Conservation (phyloP, 2,113 vertebrate species). For the Embiotoca jacksoni region DNA sequence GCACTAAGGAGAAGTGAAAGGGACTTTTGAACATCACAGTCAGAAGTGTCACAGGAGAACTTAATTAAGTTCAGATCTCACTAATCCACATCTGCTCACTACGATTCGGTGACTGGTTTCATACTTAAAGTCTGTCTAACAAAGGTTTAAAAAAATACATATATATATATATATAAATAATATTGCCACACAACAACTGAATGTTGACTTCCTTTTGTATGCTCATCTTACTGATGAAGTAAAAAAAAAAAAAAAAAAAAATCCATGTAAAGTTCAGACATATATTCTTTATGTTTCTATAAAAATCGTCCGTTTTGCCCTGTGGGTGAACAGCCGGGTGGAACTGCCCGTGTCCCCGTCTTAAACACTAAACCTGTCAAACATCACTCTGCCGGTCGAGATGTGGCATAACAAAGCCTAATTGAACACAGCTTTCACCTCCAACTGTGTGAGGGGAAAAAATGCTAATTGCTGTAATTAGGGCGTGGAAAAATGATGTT, state of each 20-base stretch:
- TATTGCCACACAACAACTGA: no score
- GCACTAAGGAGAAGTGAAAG: conserved; percentile 43
- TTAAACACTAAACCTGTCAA: conserved; percentile 1
- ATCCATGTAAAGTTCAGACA: background rate
- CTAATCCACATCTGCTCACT: background rate
- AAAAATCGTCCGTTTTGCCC: no score
- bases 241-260: background rate
- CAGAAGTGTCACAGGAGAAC: background rate
- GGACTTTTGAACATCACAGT: background rate
- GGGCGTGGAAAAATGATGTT: background rate
- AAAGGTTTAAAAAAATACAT: no score
- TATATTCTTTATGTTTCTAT: background rate
- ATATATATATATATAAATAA: no score
- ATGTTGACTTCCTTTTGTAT: no score
- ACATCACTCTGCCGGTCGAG: background rate
- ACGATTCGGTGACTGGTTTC: no score
- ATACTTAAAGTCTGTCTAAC: no score
- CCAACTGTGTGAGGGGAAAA: conserved; percentile 16
- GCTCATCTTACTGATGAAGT: background rate
- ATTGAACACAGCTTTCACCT: conserved; percentile 7
- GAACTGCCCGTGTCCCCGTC: background rate
- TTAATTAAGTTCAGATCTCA: background rate
- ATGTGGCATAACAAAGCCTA: conserved; percentile 31
- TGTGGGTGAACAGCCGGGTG: background rate
- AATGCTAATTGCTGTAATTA: conserved; percentile 44